A percentile compares a stretch with the other conserved stretches of the same genome.
Conservation (phyloP, 2,113 vertebrate species). For the Phaethornis superciliosus region DNA sequence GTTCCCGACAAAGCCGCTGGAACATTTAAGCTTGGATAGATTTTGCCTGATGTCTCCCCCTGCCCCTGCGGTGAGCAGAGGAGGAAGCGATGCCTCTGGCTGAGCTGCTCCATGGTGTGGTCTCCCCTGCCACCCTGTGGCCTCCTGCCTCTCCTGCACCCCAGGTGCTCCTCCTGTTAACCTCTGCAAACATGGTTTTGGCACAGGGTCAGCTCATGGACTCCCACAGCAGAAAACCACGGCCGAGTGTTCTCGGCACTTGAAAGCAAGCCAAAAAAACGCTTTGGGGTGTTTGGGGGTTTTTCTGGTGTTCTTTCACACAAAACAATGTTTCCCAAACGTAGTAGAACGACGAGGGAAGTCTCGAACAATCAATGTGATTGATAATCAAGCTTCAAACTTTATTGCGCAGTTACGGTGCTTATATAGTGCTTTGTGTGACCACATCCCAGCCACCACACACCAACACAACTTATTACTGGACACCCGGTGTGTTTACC, state of each 20-base stretch:
- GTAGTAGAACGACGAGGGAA: too few species aligned
- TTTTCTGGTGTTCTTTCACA: background rate
- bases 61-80: background rate
- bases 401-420: too few species aligned
- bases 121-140: conserved; percentile 34
- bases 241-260: fast-evolving
- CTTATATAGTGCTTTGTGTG: too few species aligned
- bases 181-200: background rate
- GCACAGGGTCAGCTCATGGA: background rate
- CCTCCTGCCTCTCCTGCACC: background rate
- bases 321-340: background rate
- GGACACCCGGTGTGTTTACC: too few species aligned
- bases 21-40: fast-evolving
- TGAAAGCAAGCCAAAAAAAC: background rate
- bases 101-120: background rate
- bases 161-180: background rate
- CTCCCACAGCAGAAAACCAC: background rate
- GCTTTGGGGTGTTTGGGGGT: fast-evolving
- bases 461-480: too few species aligned
- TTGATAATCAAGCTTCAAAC: too few species aligned
- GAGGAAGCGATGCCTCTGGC: background rate
- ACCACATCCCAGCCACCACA: too few species aligned
- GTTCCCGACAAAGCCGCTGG: background rate
- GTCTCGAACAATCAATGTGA: too few species aligned
- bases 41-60: fast-evolving